Evolutionary conservation across 2,888 invertebrate species (phyloP).

Genomic region (Monoplex corrugatus): DNA sequence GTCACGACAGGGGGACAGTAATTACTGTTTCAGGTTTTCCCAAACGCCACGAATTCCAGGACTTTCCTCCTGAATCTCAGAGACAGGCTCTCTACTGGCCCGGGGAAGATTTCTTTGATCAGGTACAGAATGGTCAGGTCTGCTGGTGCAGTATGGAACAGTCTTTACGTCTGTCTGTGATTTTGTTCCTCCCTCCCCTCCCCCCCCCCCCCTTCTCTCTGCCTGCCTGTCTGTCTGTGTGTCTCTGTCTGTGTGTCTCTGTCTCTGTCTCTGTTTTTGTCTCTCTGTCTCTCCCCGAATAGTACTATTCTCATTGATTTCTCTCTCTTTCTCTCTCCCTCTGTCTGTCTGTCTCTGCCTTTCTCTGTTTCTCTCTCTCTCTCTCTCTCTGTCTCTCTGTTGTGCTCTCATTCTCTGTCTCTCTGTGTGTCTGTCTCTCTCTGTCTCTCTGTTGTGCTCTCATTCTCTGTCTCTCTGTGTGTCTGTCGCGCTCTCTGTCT

Average conservation of each 20-base stretch:
- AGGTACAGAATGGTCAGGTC: constrained; percentile 61
- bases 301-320: background rate
- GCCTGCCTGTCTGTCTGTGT: background rate
- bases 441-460: background rate
- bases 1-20: background rate
- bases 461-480: background rate
- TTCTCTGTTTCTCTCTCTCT: background rate
- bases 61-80: constrained; percentile 71
- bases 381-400: background rate
- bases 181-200: background rate
- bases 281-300: background rate
- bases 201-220: background rate
- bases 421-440: background rate
- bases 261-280: background rate
- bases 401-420: background rate
- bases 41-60: constrained; percentile 72
- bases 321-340: background rate
- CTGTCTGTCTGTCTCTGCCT: background rate
- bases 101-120: constrained; percentile 75
- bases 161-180: too few species aligned
- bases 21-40: constrained; percentile 66
- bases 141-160: too few species aligned
- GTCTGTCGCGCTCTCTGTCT: background rate
- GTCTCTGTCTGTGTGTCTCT: background rate
- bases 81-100: constrained; percentile 74